Conservation (phyloP, 2,888 invertebrate genomes). For the Hipparchia semele region DNA sequence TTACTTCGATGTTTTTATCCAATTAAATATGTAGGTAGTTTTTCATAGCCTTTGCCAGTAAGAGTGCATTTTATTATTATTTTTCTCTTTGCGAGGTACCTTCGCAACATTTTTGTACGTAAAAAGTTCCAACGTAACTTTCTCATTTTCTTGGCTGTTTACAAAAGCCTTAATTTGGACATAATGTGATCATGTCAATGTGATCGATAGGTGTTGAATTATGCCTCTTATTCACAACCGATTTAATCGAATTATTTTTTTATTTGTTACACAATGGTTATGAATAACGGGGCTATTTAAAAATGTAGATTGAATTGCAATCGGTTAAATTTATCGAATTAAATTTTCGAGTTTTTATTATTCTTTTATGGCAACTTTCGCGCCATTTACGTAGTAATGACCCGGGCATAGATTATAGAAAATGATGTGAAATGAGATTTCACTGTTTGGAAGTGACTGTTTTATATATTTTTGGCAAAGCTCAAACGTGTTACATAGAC, state of each 20-base stretch:
- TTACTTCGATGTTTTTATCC: slow-evolving; percentile 39
- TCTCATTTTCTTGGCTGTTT: slow-evolving; percentile 37
- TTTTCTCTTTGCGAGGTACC: slow-evolving; percentile 51
- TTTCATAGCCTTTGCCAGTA: slow-evolving; percentile 66
- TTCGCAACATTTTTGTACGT: slow-evolving; percentile 46
- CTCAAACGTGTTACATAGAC: slow-evolving; percentile 69
- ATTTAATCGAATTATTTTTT: slow-evolving; percentile 24
- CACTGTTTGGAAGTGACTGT: slow-evolving; percentile 61
- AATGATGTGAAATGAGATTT: slow-evolving; percentile 72
- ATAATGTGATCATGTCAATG: slow-evolving; percentile 17
- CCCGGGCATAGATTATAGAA: slow-evolving; percentile 36
- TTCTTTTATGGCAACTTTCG: slow-evolving; percentile 28
- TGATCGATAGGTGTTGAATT: slow-evolving; percentile 29
- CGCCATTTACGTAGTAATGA: slow-evolving; percentile 28
- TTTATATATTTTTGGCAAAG: slow-evolving; percentile 67
- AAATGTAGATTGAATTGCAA: slow-evolving; percentile 33
- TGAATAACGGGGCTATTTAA: slow-evolving; percentile 34
- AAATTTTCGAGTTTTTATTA: slow-evolving; percentile 41
- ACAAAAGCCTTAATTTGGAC: slow-evolving; percentile 37
- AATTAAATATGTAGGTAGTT: slow-evolving; percentile 35
- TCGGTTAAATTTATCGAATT: slow-evolving; percentile 41
- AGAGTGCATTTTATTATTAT: slow-evolving; percentile 70
- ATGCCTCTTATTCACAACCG: slow-evolving; percentile 25
- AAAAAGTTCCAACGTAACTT: slow-evolving; percentile 32
- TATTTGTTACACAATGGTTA: slow-evolving; percentile 20